phyloP scores from a whole-genome alignment of 2,113 vertebrate genomes.

The Propithecus coquereli region DNA sequence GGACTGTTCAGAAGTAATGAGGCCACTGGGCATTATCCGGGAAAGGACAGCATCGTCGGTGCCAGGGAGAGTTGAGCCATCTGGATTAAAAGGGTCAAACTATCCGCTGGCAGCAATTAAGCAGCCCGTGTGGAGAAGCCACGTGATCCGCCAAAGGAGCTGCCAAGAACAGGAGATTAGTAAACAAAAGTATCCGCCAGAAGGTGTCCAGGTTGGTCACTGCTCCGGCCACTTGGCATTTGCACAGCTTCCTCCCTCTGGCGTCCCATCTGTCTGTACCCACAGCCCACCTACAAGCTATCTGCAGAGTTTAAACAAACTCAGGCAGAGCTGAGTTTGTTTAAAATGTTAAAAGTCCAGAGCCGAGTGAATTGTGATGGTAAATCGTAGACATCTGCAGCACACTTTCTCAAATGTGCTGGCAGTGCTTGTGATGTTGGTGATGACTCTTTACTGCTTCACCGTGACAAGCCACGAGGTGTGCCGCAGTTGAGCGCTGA shows the following conservation, averaged over 20 bases:
- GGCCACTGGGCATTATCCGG: slow-evolving; percentile 62
- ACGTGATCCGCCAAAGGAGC: slow-evolving; percentile 48
- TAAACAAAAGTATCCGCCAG: slow-evolving; percentile 67
- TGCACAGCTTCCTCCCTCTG: neutral
- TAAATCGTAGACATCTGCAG: neutral
- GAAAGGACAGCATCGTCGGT: slow-evolving; percentile 35
- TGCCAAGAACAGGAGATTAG: slow-evolving; percentile 67
- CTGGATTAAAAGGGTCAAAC: slow-evolving; percentile 83
- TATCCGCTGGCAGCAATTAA: slow-evolving; percentile 66
- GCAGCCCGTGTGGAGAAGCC: slow-evolving; percentile 40
- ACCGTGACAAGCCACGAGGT: neutral
- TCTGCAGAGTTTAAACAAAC: slow-evolving; percentile 50
- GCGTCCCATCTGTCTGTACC: slow-evolving; percentile 69
- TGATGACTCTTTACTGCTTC: neutral
- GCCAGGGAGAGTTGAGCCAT: slow-evolving; percentile 77
- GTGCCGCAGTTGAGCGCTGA: neutral
- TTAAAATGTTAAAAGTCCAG: neutral
- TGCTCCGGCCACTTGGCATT: neutral
- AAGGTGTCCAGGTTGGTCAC: slow-evolving; percentile 59
- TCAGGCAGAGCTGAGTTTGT: neutral
- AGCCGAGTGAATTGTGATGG: neutral
- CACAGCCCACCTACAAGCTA: neutral
- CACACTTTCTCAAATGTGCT: neutral
- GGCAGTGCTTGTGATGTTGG: fast-evolving
- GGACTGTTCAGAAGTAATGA: slow-evolving; percentile 68